Evolutionary conservation across 2,113 vertebrate genomes (phyloP).

Genomic region (Paraplagusia blochii): DNA sequence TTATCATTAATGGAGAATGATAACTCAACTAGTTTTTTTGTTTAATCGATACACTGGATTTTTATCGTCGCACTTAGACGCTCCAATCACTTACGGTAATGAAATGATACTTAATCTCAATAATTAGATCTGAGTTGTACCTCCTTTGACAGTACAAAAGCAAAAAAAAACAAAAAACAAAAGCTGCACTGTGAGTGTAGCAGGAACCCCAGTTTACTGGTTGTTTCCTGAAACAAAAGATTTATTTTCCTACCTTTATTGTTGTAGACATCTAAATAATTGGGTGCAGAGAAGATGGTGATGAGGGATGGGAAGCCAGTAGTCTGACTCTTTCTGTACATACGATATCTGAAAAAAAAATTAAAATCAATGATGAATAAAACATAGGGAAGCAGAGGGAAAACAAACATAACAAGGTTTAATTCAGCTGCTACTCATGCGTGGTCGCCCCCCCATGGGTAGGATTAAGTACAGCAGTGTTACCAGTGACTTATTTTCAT

Average conservation of each 20-base stretch:
- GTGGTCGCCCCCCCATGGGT: constrained; percentile 3
- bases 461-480: constrained; percentile 14
- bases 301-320: constrained; percentile 99
- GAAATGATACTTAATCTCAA: too few species aligned
- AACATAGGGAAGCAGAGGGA: neutral
- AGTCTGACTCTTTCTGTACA: constrained; percentile 99
- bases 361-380: constrained; percentile 5
- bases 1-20: too few species aligned
- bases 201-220: neutral
- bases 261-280: constrained; percentile 99
- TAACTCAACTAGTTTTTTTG: too few species aligned
- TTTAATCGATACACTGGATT: too few species aligned
- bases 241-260: constrained; percentile 87
- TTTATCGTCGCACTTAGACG: too few species aligned
- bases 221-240: neutral
- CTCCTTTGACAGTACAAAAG: too few species aligned
- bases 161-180: too few species aligned
- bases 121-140: too few species aligned
- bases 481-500: constrained; percentile 26
- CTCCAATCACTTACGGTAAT: too few species aligned
- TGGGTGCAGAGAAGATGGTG: constrained; percentile 98
- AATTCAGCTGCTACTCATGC: neutral
- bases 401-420: constrained; percentile 10
- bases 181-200: too few species aligned
- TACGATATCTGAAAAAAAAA: constrained; percentile 84